Base-by-base conservation (phyloP, 2,797 vertebrate species). In the Enteromius viviparus region DNA sequence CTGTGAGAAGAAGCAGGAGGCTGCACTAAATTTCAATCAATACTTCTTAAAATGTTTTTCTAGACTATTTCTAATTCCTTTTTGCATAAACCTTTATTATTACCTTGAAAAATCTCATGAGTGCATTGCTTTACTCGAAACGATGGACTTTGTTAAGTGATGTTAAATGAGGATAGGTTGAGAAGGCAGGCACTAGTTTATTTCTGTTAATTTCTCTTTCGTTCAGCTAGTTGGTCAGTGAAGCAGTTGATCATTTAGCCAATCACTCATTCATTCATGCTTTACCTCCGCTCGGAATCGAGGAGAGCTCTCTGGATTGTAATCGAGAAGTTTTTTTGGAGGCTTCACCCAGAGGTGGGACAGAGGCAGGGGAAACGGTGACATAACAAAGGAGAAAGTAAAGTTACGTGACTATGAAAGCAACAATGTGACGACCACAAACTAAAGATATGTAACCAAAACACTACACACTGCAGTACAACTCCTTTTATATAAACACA, bases 241-340 rank as follows among this genome's bases (percentile, higher is more conserved):
- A 74, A 40, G 11, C 21, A 58, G 9, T 71, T 45, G 26, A n/a
- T 29, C 34, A 53, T 10, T 79, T 14, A n/a, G n/a, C 78, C 26
- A 49, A 15, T 76, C 29, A 74, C 3, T 47, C 58, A 58, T n/a
- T 78, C 9, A 51, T 40, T 55, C 74, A 62, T 51, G 65, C 51
- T 64, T 77, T 68, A 81, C 29, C 72, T 77, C 58, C 7, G 12
- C 42, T 21, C 19, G 91, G 93, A 95, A 90, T 93, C 88, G 93
- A 80, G 94, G 89, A 92, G 94, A 91, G 88, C 90, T 95, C 89
- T 96, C 95, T 93, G 91, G 96, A 93, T 95, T 93, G 95, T 95
- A 96, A 89, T 97, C 96, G 92, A 96, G 95, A 91, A 92, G 91
- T 93, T 96, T 97, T 97, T 97, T 97, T 94, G 96, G 96, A 93